Evolutionary conservation across 2,113 vertebrate species (phyloP).

Genomic region (Madoqua kirkii): DNA sequence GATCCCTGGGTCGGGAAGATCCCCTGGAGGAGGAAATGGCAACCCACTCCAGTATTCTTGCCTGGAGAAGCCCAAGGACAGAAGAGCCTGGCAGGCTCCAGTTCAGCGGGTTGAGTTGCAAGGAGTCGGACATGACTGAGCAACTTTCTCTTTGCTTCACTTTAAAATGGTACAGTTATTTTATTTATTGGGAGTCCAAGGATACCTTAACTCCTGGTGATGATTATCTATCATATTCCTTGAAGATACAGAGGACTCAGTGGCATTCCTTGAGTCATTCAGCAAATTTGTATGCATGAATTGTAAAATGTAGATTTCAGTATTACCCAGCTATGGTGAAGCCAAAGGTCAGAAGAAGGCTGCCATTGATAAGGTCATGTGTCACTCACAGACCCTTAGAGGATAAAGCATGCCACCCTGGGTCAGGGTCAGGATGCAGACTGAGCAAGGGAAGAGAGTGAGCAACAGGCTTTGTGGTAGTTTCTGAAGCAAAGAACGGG

Average conservation of each 20-base stretch:
- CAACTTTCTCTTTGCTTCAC: not conserved
- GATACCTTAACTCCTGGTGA: not conserved
- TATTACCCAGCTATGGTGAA: not conserved
- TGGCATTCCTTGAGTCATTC: not conserved
- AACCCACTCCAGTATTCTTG: not conserved
- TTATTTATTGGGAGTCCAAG: not conserved
- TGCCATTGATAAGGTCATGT: not conserved
- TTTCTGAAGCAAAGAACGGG: not conserved
- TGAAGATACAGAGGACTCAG: not conserved
- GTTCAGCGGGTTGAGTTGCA: not conserved
- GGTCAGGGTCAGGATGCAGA: not conserved
- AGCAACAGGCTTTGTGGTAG: not conserved
- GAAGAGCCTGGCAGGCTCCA: not conserved
- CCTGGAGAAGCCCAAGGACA: not conserved
- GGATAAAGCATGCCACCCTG: rapidly evolving
- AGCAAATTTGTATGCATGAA: not conserved
- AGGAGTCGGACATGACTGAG: not conserved
- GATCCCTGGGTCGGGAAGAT: not conserved
- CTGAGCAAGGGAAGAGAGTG: not conserved
- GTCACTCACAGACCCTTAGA: not conserved
- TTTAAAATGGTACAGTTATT: not conserved
- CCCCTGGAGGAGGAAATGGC: not conserved
- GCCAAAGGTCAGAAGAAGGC: not conserved
- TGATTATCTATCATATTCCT: not conserved
- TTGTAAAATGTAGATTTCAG: not conserved